A percentile compares a stretch with the other conserved stretches of the same genome.
These are phyloP conservation scores for Caenorhabditis doughertyi DNA, from an alignment of 2,888 invertebrate species.

Conservation along the genomic window DNA sequence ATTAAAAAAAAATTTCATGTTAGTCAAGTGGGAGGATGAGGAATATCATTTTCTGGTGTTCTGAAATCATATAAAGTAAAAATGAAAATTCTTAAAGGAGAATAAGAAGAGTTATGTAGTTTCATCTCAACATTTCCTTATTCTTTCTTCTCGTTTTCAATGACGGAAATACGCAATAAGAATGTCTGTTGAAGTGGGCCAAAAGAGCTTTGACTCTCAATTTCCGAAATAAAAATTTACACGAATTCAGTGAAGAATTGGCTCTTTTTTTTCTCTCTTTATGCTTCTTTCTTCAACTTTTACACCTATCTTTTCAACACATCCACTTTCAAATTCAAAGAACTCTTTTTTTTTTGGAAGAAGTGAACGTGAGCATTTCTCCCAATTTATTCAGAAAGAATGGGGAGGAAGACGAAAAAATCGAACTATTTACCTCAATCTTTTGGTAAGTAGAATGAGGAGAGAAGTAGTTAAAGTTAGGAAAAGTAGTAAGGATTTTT, in stretches of 20 bases:
- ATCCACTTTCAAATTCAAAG: slow-evolving; percentile 27
- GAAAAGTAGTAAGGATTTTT: not conserved
- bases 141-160: slow-evolving; percentile 4
- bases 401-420: too few relatives aligned
- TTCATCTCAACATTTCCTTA: not conserved
- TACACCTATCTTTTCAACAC: not conserved
- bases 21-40: too few relatives aligned
- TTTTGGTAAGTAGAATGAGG: too few relatives aligned
- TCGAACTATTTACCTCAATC: too few relatives aligned
- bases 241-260: slow-evolving; percentile 31
- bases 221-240: slow-evolving; percentile 49
- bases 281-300: not conserved
- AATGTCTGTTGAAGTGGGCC: slow-evolving; percentile 38
- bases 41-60: too few relatives aligned
- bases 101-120: not conserved
- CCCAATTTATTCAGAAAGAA: slow-evolving; percentile 5
- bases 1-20: too few relatives aligned
- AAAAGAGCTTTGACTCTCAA: slow-evolving; percentile 26
- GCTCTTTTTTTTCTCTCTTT: not conserved
- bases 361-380: not conserved
- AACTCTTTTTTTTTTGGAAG: slow-evolving; percentile 8
- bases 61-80: too few relatives aligned
- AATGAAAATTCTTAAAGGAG: not conserved
- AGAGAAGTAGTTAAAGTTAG: not conserved
- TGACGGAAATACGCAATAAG: slow-evolving; percentile 42